These are phyloP conservation scores for Dicranocentrus wangi DNA, from an alignment of 2,888 invertebrate species.

Conservation along the genomic window DNA sequence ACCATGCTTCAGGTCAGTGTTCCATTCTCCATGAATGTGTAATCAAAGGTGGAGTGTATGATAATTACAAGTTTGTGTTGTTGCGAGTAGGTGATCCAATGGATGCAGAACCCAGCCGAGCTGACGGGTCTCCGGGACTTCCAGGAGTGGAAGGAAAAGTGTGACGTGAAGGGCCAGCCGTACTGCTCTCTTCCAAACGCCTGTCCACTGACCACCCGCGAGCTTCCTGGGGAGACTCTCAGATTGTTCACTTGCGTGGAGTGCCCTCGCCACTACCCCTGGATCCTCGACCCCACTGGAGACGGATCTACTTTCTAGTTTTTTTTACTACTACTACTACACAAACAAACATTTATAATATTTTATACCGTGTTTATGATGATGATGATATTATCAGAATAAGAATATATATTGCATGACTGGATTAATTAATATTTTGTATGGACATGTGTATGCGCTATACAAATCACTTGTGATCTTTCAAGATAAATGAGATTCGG, in stretches of 20 bases:
- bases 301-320: constrained; percentile 79
- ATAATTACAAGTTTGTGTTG: too few relatives aligned
- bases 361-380: too few relatives aligned
- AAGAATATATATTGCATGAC: too few relatives aligned
- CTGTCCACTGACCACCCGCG: constrained; percentile 90
- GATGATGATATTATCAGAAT: too few relatives aligned
- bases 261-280: constrained; percentile 95
- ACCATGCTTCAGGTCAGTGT: constrained; percentile 82
- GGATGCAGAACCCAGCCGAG: constrained; percentile 97
- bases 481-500: too few relatives aligned
- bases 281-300: constrained; percentile 95
- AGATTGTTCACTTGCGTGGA: constrained; percentile 96
- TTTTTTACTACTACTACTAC: constrained; percentile 19
- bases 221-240: constrained; percentile 92
- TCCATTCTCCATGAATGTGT: too few relatives aligned
- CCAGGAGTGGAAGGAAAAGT: constrained; percentile 96
- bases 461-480: too few relatives aligned
- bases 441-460: too few relatives aligned
- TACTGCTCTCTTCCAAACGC: constrained; percentile 94
- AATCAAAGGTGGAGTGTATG: too few relatives aligned
- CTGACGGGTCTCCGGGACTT: constrained; percentile 89
- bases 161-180: constrained; percentile 94
- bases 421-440: too few relatives aligned
- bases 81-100: constrained; percentile 93
- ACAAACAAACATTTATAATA: not conserved